Conservation (phyloP, 2,113 vertebrate genomes). For the Tyrannus savana region DNA sequence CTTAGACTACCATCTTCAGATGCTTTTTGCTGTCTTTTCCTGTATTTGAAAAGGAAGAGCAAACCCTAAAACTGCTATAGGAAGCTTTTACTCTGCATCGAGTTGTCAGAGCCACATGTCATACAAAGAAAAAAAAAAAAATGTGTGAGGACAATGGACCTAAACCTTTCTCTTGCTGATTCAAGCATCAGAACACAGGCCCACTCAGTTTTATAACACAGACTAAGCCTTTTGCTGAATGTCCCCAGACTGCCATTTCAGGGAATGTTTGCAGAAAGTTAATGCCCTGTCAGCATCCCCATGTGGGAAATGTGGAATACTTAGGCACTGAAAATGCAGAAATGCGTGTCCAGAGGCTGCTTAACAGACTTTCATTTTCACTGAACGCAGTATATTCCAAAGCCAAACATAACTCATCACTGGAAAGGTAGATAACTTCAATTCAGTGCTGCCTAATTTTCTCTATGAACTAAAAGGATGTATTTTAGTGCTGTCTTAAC, state of each 20-base stretch:
- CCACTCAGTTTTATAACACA: neutral
- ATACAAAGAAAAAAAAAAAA: neutral
- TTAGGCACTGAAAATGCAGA: neutral
- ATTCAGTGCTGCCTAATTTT: neutral
- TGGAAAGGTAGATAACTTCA: neutral
- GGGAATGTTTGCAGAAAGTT: neutral
- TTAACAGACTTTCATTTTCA: neutral
- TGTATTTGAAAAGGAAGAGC: neutral
- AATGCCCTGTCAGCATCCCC: neutral
- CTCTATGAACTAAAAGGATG: neutral
- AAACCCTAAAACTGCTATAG: neutral
- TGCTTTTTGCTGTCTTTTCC: neutral
- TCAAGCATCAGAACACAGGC: neutral
- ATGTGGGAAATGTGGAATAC: neutral
- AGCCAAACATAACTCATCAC: neutral
- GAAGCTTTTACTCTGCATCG: neutral
- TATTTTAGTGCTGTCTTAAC: neutral
- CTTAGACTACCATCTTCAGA: neutral
- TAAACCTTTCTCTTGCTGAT: constrained; percentile 39
- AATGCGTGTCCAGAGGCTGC: neutral
- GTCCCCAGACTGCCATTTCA: constrained; percentile 21
- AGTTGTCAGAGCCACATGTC: neutral
- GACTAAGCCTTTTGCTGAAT: constrained; percentile 3
- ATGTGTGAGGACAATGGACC: neutral
- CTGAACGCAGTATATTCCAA: neutral